Evolutionary conservation across 2,113 vertebrate genomes (phyloP).

Genomic region (Dipodomys ordii): DNA sequence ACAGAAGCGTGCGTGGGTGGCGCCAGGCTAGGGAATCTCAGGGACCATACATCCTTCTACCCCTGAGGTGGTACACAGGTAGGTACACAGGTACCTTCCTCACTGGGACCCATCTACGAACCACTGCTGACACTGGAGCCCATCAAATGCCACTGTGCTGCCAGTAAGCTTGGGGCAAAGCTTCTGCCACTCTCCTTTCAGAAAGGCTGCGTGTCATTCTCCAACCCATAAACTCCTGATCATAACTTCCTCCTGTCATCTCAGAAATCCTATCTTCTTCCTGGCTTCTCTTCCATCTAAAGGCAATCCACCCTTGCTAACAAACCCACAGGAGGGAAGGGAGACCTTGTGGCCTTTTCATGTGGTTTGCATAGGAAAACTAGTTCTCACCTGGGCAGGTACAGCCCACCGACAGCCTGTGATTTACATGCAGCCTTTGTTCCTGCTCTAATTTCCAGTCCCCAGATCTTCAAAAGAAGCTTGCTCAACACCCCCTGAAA

Average conservation of each 20-base stretch:
- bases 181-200: neutral
- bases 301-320: neutral
- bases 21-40: accelerated
- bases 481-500: neutral
- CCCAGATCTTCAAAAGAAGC: neutral
- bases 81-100: too few species aligned
- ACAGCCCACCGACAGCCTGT: neutral
- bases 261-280: conserved; percentile 45
- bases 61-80: accelerated
- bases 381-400: neutral
- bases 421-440: neutral
- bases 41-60: too few species aligned
- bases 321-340: neutral
- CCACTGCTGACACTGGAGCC: neutral
- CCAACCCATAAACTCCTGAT: neutral
- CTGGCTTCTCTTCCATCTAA: neutral
- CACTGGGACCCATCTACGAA: neutral
- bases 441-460: neutral
- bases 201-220: neutral
- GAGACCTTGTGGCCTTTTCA: neutral
- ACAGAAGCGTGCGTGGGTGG: neutral
- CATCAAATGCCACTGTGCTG: neutral
- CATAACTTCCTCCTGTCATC: conserved; percentile 45
- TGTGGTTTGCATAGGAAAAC: neutral
- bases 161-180: accelerated